These are phyloP conservation scores for Hemistola chrysoprasaria DNA, from an alignment of 2,888 invertebrate species.

Conservation along the genomic window DNA sequence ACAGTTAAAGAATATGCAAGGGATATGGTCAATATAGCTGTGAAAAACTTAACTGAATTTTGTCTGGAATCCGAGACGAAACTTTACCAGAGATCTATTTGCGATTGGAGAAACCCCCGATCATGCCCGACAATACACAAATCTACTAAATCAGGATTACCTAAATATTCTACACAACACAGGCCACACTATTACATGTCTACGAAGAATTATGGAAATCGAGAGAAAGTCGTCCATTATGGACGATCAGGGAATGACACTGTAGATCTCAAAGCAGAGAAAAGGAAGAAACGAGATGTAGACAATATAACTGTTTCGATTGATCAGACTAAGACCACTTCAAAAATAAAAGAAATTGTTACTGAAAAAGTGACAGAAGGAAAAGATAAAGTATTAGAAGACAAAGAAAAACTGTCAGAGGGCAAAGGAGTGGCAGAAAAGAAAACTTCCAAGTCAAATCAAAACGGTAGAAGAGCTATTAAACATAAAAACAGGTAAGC, in stretches of 20 bases:
- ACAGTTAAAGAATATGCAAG: constrained; percentile 40
- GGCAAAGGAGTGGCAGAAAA: too few species aligned
- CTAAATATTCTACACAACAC: constrained; percentile 45
- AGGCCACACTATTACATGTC: constrained; percentile 41
- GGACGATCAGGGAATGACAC: constrained; percentile 14
- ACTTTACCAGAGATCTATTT: constrained; percentile 36
- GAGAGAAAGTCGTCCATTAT: not conserved
- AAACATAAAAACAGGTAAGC: too few species aligned
- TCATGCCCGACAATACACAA: constrained; percentile 33
- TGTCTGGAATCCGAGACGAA: constrained; percentile 42
- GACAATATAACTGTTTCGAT: not conserved
- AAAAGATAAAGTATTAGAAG: too few species aligned
- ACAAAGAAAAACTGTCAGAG: too few species aligned
- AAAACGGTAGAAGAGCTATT: too few species aligned
- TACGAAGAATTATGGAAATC: constrained; percentile 35
- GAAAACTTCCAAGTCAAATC: too few species aligned
- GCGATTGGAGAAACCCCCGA: constrained; percentile 16
- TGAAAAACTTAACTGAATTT: constrained; percentile 47
- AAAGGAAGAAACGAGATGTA: constrained; percentile 17
- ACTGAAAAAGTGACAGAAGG: too few species aligned
- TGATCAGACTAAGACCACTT: too few species aligned
- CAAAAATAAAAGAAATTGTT: too few species aligned
- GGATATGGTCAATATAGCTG: constrained; percentile 41
- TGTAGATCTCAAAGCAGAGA: constrained; percentile 1
- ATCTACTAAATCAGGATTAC: constrained; percentile 46